Evolutionary conservation across 2,888 invertebrate species (phyloP).

Genomic region (Uloborus plumipes): DNA sequence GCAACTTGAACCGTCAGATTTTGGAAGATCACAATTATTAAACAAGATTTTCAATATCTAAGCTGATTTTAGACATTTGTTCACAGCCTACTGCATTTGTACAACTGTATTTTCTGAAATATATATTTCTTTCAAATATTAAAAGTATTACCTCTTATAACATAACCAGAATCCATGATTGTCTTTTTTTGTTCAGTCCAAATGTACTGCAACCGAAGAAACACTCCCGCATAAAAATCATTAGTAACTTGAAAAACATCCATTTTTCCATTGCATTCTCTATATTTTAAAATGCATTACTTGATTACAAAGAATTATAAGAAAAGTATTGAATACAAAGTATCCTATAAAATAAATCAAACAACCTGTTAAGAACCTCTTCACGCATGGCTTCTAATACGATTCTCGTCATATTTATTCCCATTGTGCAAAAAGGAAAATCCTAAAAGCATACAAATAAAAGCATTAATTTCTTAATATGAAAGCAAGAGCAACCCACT

Average conservation of each 20-base stretch:
- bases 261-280: conserved; percentile 72
- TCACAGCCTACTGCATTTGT: too few species aligned
- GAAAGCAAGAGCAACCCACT: too few species aligned
- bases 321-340: background rate
- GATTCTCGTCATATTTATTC: conserved; percentile 75
- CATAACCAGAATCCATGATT: conserved; percentile 74
- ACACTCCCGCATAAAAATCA: conserved; percentile 73
- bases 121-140: background rate
- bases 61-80: too few species aligned
- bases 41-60: too few species aligned
- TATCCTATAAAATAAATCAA: background rate
- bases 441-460: conserved; percentile 70
- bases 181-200: conserved; percentile 74
- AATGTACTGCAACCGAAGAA: conserved; percentile 72
- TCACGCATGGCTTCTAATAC: conserved; percentile 73
- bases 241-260: conserved; percentile 72
- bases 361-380: conserved; percentile 73
- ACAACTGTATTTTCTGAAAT: too few species aligned
- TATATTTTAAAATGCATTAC: conserved; percentile 67
- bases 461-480: too few species aligned
- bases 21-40: too few species aligned
- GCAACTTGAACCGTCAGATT: too few species aligned
- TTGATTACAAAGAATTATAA: background rate
- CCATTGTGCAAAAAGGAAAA: conserved; percentile 75
- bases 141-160: conserved; percentile 72